These are phyloP conservation scores for Opisthocomus hoazin DNA, from an alignment of 2,113 vertebrate genomes.

Conservation along the genomic window DNA sequence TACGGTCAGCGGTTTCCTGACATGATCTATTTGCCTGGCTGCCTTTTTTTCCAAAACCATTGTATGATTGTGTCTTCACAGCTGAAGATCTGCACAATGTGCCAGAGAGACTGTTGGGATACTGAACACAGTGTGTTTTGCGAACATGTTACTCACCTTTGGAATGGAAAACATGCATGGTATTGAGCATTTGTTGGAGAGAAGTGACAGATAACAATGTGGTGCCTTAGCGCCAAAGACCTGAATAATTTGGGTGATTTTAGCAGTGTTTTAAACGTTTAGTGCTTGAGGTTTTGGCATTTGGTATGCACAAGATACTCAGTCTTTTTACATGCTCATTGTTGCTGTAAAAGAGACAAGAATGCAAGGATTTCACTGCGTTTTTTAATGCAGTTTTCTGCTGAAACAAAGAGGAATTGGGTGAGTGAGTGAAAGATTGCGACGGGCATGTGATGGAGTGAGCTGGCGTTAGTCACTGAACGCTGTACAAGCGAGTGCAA, in stretches of 20 bases:
- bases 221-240: background rate
- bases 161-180: background rate
- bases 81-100: background rate
- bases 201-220: background rate
- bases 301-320: background rate
- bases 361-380: background rate
- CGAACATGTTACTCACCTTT: background rate
- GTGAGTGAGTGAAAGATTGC: background rate
- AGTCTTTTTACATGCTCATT: background rate
- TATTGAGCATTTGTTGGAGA: background rate
- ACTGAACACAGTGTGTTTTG: accelerated
- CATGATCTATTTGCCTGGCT: background rate
- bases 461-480: background rate
- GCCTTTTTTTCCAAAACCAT: background rate
- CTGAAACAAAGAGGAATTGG: background rate
- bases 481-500: background rate
- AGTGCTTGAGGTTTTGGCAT: background rate
- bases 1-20: background rate
- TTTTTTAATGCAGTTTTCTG: background rate
- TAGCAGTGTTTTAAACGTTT: background rate
- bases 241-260: background rate
- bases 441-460: background rate
- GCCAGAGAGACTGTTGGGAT: background rate
- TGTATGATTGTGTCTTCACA: background rate
- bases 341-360: background rate